A percentile compares a stretch with the other conserved stretches of the same genome.
Evolutionary conservation across 2,113 vertebrate genomes (phyloP).

Genomic region (Notiomystis cincta): DNA sequence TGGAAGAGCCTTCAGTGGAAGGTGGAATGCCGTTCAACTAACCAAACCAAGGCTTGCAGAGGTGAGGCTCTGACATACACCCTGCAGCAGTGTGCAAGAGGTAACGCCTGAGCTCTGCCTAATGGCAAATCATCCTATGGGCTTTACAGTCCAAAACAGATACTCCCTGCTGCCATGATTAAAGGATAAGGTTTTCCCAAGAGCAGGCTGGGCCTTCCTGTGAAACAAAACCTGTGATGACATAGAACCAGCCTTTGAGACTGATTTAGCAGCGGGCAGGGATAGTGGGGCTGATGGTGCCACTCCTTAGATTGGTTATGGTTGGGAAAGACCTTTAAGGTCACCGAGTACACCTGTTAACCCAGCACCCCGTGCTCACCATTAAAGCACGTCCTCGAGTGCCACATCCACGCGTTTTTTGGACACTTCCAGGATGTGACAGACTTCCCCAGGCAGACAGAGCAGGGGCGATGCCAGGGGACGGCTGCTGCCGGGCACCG

Average conservation of each 20-base stretch:
- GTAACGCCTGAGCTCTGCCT: too few species aligned
- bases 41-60: neutral
- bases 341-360: neutral
- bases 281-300: rapidly evolving
- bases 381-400: neutral
- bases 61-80: neutral
- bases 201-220: neutral
- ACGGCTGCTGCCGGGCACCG: neutral
- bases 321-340: neutral
- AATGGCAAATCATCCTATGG: neutral
- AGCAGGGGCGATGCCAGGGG: too few species aligned
- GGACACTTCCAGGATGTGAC: neutral
- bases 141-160: neutral
- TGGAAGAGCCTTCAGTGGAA: neutral
- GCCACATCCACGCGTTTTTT: neutral
- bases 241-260: neutral
- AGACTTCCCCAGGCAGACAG: neutral
- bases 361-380: neutral
- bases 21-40: neutral
- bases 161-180: neutral
- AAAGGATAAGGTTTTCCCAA: neutral
- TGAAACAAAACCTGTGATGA: neutral
- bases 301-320: neutral
- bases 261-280: neutral
- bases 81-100: neutral